Conservation (phyloP, 2,113 vertebrate genomes). For the Myrmecophaga tridactyla region DNA sequence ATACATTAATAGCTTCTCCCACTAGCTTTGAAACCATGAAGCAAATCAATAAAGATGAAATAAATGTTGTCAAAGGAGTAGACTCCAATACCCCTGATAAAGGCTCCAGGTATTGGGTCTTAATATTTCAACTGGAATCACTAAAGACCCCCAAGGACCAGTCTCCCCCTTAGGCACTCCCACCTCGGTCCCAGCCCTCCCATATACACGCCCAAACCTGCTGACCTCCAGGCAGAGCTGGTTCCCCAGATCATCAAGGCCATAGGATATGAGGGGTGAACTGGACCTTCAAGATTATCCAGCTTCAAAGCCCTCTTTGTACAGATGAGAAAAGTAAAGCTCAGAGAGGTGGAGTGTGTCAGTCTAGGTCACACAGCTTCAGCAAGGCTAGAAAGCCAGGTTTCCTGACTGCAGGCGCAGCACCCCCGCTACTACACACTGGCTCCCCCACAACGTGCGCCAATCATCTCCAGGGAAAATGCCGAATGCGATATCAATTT, state of each 20-base stretch:
- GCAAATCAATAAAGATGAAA: neutral
- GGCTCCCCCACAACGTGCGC: neutral
- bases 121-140: neutral
- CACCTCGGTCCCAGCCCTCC: neutral
- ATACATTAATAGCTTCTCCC: neutral
- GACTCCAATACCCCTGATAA: neutral
- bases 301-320: neutral
- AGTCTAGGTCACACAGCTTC: neutral
- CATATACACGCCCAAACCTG: neutral
- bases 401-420: neutral
- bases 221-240: neutral
- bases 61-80: too few species aligned
- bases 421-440: rapidly evolving
- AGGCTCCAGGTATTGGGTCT: neutral
- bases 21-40: neutral
- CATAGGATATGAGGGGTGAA: neutral
- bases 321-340: neutral
- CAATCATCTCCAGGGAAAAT: neutral
- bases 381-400: neutral
- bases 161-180: neutral
- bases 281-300: neutral
- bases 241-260: rapidly evolving
- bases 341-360: neutral
- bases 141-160: neutral
- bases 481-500: neutral